Evolutionary conservation across 64 coral and sea anemone genomes (phyloP), one percentile per base, ranked within the genome.

Genomic region (Anthopleura sola): DNA sequence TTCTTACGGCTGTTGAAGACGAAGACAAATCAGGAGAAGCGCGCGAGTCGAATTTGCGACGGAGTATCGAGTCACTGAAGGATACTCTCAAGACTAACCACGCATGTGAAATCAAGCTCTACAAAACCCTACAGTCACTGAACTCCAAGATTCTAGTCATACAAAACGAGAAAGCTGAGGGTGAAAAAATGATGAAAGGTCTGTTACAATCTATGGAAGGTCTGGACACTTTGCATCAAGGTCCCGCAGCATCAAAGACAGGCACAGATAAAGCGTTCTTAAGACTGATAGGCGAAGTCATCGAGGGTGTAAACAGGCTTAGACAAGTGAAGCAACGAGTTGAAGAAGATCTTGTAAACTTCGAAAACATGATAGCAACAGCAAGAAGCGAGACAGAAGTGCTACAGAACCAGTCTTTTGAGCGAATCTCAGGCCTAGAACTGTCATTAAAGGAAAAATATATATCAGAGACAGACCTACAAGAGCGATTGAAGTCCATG

Each of bases 161-260:
- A 26, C 19, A 79, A 79, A 33, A 38, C 11, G 76, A 79, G 44
- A 79, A 79, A 79, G 36, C 37, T 79, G 76, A 79, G 16, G 21
- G 76, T 47, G 76, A 79, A 24, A 79, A 33, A 47, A 79, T 79
- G 76, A 33, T 79, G 21, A 48, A 48, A 47, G 20, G 9, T 1
- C 39, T 79, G 76, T 26, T 79, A 37, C 20, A 24, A 26, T 79
- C 18, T 21, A 48, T 79, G 24, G 76, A 19, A 13, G 15, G 10
- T 66, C 11, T 2, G 23, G 76, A 79, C 34, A 15, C 36, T 24
- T 18, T 0, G 5, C 76, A 44, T 19, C 37, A 24, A 37, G 18
- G 44, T 19, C 50, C 50, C 40, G 10, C 75, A 37, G 1, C 75
- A 48, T 14, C 76, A 38, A 34, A 77, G 23, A 44, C n/a, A 68